phyloP scores from a whole-genome alignment of 1,140 invertebrate genomes.

The Lasioglossum albipes region DNA sequence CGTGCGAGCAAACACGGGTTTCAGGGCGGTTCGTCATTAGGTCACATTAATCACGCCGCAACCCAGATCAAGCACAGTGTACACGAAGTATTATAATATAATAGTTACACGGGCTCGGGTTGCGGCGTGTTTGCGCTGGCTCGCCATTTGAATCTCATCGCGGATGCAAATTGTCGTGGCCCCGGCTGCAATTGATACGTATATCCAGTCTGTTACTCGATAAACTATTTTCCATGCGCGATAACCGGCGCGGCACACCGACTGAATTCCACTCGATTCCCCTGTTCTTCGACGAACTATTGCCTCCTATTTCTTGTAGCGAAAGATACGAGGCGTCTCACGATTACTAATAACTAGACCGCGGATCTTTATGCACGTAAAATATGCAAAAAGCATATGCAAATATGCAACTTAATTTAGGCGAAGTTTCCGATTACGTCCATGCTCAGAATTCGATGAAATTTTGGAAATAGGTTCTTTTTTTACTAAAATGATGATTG shows the following conservation, averaged over 20 bases:
- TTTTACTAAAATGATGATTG: no score
- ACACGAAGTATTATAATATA: constrained; percentile 5
- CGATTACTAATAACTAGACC: no score
- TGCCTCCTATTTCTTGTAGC: no score
- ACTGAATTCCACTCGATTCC: no score
- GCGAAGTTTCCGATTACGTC: no score
- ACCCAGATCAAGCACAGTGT: neutral
- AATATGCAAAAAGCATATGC: no score
- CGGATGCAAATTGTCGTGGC: constrained; percentile 20
- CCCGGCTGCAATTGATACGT: constrained; percentile 26
- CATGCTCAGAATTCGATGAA: no score
- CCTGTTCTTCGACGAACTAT: no score
- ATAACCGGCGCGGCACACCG: neutral
- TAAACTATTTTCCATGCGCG: constrained; percentile 19
- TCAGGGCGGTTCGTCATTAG: neutral
- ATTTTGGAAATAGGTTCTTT: no score
- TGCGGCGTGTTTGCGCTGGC: constrained; percentile 11
- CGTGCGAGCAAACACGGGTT: neutral
- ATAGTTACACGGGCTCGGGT: neutral
- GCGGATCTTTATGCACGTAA: no score
- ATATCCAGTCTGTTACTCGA: neutral
- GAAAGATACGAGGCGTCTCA: no score
- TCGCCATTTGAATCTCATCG: constrained; percentile 27
- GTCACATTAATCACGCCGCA: constrained; percentile 3
- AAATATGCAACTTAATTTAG: no score